A percentile compares a stretch with the other conserved stretches of the same genome.
phyloP scores from a whole-genome alignment of 1,140 invertebrate genomes.

The Patella vulgata region DNA sequence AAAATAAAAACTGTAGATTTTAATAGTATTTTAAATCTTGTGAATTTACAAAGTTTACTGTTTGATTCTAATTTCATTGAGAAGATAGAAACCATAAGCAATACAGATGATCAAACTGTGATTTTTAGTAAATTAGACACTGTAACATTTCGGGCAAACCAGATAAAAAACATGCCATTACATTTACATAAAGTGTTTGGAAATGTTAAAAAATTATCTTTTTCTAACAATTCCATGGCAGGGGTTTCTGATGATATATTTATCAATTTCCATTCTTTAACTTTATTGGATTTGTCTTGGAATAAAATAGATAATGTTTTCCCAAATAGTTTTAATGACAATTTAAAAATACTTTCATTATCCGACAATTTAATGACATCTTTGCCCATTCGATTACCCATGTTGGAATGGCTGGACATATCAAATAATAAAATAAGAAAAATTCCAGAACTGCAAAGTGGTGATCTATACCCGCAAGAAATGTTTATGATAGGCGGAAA shows the following conservation, averaged over 20 bases:
- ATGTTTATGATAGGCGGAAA: constrained; percentile 42
- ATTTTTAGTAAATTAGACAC: neutral
- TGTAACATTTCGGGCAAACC: neutral
- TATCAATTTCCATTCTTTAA: constrained; percentile 24
- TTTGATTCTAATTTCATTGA: constrained; percentile 22
- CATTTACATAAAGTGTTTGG: too few species aligned
- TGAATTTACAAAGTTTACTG: constrained; percentile 8
- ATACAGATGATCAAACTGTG: neutral
- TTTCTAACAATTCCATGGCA: constrained; percentile 30
- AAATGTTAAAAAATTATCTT: constrained; percentile 16
- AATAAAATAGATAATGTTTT: constrained; percentile 31
- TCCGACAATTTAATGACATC: constrained; percentile 22
- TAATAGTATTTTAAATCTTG: neutral
- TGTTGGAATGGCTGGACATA: constrained; percentile 46
- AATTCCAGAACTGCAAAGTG: constrained; percentile 27
- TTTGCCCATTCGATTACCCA: constrained; percentile 29
- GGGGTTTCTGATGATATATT: constrained; percentile 15
- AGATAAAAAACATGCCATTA: too few species aligned
- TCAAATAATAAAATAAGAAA: constrained; percentile 35
- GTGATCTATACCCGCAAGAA: constrained; percentile 40
- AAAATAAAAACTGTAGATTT: neutral
- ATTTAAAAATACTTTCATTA: constrained; percentile 34
- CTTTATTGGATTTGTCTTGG: constrained; percentile 33
- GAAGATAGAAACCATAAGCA: neutral
- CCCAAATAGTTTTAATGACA: constrained; percentile 20